phyloP scores from a whole-genome alignment of 2,888 invertebrate genomes.

The Cephus pygmeus region DNA sequence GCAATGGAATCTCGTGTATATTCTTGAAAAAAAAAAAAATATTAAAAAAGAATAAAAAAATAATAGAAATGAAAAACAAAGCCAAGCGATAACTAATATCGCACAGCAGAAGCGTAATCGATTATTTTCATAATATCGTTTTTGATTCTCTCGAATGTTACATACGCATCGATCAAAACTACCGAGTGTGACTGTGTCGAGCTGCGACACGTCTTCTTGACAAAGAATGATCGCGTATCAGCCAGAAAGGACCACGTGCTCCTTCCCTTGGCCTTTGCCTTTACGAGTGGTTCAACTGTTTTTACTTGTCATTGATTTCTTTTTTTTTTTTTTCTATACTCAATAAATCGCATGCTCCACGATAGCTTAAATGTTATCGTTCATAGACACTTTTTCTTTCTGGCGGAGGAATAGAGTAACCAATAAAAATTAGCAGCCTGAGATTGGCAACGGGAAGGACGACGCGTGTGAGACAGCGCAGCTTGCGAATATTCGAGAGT shows the following conservation, averaged over 20 bases:
- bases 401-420: not conserved
- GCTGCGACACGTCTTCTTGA: constrained; percentile 57
- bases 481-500: constrained; percentile 23
- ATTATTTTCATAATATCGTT: constrained; percentile 44
- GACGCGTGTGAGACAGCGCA: too few relatives aligned
- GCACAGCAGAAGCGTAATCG: constrained; percentile 28
- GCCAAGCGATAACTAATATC: not conserved
- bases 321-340: too few relatives aligned
- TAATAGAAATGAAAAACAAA: not conserved
- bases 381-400: too few relatives aligned
- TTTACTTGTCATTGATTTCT: not conserved
- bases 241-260: constrained; percentile 28
- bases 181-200: constrained; percentile 44
- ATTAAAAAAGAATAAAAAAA: not conserved
- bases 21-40: not conserved
- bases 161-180: constrained; percentile 50
- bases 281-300: not conserved
- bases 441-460: constrained; percentile 23
- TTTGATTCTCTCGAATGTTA: constrained; percentile 15
- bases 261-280: not conserved
- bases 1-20: not conserved
- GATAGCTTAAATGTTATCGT: too few relatives aligned
- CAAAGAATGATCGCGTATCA: constrained; percentile 56
- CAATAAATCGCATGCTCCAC: too few relatives aligned
- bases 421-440: constrained; percentile 33